Conservation (phyloP, 2,797 vertebrate genomes). For the Sebastes minor region DNA sequence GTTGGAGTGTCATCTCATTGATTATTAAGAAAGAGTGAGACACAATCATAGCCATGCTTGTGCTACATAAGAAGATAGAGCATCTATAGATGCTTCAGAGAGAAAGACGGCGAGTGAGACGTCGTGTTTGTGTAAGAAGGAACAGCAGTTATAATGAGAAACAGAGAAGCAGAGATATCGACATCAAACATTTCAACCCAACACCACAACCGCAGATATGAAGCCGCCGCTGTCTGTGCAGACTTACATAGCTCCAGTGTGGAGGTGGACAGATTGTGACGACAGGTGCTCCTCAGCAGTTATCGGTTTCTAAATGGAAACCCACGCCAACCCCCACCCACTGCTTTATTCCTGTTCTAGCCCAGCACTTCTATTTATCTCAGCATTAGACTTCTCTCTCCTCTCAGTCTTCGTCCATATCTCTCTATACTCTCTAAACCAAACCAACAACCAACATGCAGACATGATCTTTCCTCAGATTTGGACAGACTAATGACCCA, state of each 20-base stretch:
- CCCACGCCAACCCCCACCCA: constrained; percentile 57
- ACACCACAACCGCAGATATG: constrained; percentile 1
- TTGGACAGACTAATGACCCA: not conserved
- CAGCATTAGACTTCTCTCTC: constrained; percentile 9
- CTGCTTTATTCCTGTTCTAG: constrained; percentile 40
- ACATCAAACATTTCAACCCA: not conserved
- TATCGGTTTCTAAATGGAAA: constrained; percentile 65
- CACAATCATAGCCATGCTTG: not conserved
- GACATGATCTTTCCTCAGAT: not conserved
- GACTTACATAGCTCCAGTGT: constrained; percentile 28
- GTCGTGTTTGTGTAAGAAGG: not conserved
- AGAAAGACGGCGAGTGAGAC: not conserved
- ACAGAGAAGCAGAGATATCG: not conserved
- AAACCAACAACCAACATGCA: not conserved
- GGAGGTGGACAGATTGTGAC: constrained; percentile 75
- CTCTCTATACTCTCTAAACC: not conserved
- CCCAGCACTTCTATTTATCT: constrained; percentile 33
- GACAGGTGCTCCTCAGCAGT: constrained; percentile 77
- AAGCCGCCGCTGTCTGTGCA: constrained; percentile 37
- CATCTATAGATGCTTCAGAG: not conserved
- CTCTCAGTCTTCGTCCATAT: constrained; percentile 16
- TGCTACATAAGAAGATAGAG: not conserved
- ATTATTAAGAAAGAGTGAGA: constrained; percentile 1
- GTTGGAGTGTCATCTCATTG: not conserved
- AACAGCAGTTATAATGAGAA: not conserved